phyloP scores from a whole-genome alignment of 2,888 invertebrate genomes.

The Mactromeris polynyma region DNA sequence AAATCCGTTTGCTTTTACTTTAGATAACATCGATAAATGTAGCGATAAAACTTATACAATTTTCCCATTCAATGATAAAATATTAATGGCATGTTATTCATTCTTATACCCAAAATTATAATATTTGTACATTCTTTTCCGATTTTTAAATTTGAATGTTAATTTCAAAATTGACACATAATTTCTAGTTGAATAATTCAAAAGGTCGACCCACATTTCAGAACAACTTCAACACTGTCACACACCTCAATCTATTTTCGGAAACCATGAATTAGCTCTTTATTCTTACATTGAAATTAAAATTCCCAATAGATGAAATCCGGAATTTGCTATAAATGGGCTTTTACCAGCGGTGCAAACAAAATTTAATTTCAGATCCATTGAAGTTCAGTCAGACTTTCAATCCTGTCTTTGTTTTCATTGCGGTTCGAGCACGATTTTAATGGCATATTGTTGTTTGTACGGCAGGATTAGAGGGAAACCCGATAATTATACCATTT shows the following conservation, averaged over 20 bases:
- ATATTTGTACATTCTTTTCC: not conserved
- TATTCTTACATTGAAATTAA: no score
- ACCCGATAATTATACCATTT: no score
- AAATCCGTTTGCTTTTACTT: not conserved
- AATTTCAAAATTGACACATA: not conserved
- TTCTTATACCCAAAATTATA: not conserved
- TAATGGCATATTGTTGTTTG: no score
- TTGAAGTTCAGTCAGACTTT: no score
- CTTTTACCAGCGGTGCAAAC: no score
- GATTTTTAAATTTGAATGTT: not conserved
- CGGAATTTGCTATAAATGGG: no score
- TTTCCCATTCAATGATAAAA: not conserved
- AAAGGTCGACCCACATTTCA: not conserved
- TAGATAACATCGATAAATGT: not conserved
- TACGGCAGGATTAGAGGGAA: no score
- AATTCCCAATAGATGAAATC: no score
- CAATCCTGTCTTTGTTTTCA: no score
- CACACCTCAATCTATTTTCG: not conserved
- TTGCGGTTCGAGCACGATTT: no score
- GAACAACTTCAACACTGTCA: not conserved
- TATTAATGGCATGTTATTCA: not conserved
- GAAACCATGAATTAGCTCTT: not conserved
- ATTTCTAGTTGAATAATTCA: not conserved
- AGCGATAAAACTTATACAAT: not conserved
- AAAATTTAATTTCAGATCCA: no score